These are phyloP conservation scores for Baronia brevicornis DNA, from an alignment of 2,888 invertebrate genomes.

Conservation along the genomic window DNA sequence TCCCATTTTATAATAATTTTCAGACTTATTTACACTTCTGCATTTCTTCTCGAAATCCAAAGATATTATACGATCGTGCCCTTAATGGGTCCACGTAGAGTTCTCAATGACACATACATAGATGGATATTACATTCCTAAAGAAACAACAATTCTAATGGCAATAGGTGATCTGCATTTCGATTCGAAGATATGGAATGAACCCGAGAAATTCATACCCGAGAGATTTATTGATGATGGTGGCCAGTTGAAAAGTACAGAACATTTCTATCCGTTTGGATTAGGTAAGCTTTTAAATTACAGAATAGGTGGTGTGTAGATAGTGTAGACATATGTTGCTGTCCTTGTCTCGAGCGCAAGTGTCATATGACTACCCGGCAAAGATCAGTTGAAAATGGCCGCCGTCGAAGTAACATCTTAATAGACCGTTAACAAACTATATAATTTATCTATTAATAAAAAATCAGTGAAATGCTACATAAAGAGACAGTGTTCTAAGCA, in stretches of 20 bases:
- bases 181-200: constrained; percentile 73
- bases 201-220: constrained; percentile 76
- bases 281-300: constrained; percentile 62
- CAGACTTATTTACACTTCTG: constrained; percentile 69
- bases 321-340: too few relatives aligned
- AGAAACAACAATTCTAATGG: constrained; percentile 71
- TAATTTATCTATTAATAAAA: too few relatives aligned
- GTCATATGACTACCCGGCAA: too few relatives aligned
- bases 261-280: constrained; percentile 78
- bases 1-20: too few relatives aligned
- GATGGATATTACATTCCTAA: constrained; percentile 62
- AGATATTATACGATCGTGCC: constrained; percentile 73
- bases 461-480: too few relatives aligned
- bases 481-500: too few relatives aligned
- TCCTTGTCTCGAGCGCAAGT: too few relatives aligned
- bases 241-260: constrained; percentile 71
- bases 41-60: constrained; percentile 74
- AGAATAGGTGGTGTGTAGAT: too few relatives aligned
- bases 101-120: constrained; percentile 43
- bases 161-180: constrained; percentile 66
- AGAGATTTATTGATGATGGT: constrained; percentile 75
- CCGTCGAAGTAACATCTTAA: too few relatives aligned
- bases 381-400: too few relatives aligned
- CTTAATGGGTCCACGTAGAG: constrained; percentile 69
- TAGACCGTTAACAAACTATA: too few relatives aligned